Percentiles rank a stretch among this genome's conserved stretches.
Evolutionary conservation across 35 echinoderm and acorn worm genomes (phyloP).

Genomic region (Acanthaster planci): DNA sequence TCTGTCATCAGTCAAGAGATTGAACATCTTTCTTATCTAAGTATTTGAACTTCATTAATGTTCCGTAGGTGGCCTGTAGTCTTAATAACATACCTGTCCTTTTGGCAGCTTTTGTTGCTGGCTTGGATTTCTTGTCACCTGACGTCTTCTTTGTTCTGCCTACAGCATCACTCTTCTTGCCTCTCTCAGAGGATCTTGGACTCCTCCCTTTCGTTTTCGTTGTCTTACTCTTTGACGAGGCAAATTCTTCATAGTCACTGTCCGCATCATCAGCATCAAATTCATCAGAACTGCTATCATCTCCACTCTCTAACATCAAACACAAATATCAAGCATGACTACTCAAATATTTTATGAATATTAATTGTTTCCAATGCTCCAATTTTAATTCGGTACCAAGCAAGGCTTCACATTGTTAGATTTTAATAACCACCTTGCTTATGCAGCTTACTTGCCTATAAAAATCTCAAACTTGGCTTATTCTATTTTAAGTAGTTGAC

Average conservation of each 20-base stretch:
- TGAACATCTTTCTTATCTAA: too few species aligned
- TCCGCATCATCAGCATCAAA: constrained; percentile 25
- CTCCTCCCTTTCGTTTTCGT: background rate
- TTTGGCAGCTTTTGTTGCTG: background rate
- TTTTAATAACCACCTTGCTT: too few species aligned
- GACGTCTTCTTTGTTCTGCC: background rate
- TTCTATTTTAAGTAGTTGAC: too few species aligned
- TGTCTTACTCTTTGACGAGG: constrained; percentile 7
- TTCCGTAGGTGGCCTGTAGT: background rate
- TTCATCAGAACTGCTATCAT: constrained; percentile 22
- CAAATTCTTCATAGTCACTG: constrained; percentile 37
- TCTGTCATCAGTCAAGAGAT: too few species aligned
- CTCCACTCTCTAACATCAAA: background rate
- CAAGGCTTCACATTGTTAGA: too few species aligned
- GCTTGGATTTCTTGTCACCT: constrained; percentile 8
- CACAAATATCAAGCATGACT: background rate
- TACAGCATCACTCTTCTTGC: background rate
- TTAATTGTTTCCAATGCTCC: too few species aligned
- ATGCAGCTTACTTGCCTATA: too few species aligned
- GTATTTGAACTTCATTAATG: background rate
- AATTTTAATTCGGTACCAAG: too few species aligned
- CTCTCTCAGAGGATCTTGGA: background rate
- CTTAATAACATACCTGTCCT: background rate
- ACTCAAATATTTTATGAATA: too few species aligned
- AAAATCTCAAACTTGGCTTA: too few species aligned